Percentiles rank a stretch among this genome's conserved stretches.
These are phyloP conservation scores for Subacronicta megacephala DNA, from an alignment of 2,888 invertebrate species.

Conservation along the genomic window DNA sequence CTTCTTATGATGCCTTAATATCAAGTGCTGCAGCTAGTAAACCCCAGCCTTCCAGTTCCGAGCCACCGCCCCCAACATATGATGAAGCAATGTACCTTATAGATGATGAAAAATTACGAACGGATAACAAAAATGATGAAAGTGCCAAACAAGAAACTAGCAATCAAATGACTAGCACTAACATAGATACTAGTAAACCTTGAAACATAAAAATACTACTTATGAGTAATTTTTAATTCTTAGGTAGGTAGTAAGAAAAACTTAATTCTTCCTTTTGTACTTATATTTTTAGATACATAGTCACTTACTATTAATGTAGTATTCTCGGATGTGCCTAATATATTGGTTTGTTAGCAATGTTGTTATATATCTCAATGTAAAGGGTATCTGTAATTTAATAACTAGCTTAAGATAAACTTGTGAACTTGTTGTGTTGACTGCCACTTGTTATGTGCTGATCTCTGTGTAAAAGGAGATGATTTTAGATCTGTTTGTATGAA, in stretches of 20 bases:
- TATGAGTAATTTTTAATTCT: constrained; percentile 62
- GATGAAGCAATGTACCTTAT: constrained; percentile 91
- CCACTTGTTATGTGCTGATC: constrained; percentile 50
- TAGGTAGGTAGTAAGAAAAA: constrained; percentile 78
- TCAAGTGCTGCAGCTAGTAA: constrained; percentile 77
- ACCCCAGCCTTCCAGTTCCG: constrained; percentile 85
- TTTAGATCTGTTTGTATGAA: constrained; percentile 58
- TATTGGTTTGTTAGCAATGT: constrained; percentile 79
- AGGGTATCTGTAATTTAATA: constrained; percentile 59
- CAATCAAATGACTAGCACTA: constrained; percentile 67
- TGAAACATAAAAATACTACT: constrained; percentile 63
- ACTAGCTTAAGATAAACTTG: constrained; percentile 56
- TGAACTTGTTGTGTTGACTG: constrained; percentile 54
- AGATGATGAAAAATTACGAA: constrained; percentile 80
- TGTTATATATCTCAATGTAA: constrained; percentile 65
- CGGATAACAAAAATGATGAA: constrained; percentile 72
- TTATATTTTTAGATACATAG: constrained; percentile 77
- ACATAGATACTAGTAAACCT: constrained; percentile 78
- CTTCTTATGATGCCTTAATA: constrained; percentile 91
- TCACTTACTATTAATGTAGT: constrained; percentile 74
- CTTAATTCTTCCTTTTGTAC: constrained; percentile 86
- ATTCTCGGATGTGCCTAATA: constrained; percentile 86
- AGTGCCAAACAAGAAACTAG: constrained; percentile 81
- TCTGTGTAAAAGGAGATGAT: constrained; percentile 38
- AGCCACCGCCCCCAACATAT: constrained; percentile 91